Base-by-base conservation (phyloP, 92 coral and sea anemone genomes). In the Epizoanthus fatuus region DNA sequence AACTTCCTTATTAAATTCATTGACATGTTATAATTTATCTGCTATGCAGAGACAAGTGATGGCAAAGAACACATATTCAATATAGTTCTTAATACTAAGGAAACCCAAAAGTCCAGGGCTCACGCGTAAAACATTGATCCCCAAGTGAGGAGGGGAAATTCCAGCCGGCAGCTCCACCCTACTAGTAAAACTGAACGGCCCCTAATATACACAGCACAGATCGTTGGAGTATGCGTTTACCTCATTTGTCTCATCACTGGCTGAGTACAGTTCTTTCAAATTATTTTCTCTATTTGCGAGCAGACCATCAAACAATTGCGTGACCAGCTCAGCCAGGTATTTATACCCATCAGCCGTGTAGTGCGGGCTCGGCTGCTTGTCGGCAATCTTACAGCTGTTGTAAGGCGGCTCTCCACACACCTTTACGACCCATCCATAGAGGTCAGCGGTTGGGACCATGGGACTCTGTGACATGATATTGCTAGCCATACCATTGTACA, bases 351-450 rank as follows among this genome's bases (percentile, higher is more conserved):
- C 35, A 0, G 70, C 20, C 5, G 92, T 93, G 86, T 88, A 95
- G 88, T 95, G 98, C 54, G 96, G 96, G 69, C 76, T 84, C 65
- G 93, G 89, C n/a, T 87, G 84, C 39, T 79, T 64, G 67, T 19
- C 83, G 35, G 90, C 83, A 32, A 87, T 88, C 12, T 74, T 80
- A 63, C 98, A 95, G 59, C 84, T 75, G 6, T 72, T 69, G 15
- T 72, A 79, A 19, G 95, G 95, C 56, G 92, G 90, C 29, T 62
- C 76, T 1, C 98, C 98, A 63, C 96, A 93, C 66, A 55, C 81
- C 19, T 83, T 88, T 25, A 91, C 83, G 4, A 95, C 96, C 81
- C 89, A 81, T 11, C 80, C 64, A 52, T 95, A 95, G 60, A 93
- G 59, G 83, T 95, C 96, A 82, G 91, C 90, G 59, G 86, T 86